Percentiles rank a stretch among this genome's conserved stretches.
Evolutionary conservation across 2,797 vertebrate genomes (phyloP).

Genomic region (Kryptopterus vitreolus): DNA sequence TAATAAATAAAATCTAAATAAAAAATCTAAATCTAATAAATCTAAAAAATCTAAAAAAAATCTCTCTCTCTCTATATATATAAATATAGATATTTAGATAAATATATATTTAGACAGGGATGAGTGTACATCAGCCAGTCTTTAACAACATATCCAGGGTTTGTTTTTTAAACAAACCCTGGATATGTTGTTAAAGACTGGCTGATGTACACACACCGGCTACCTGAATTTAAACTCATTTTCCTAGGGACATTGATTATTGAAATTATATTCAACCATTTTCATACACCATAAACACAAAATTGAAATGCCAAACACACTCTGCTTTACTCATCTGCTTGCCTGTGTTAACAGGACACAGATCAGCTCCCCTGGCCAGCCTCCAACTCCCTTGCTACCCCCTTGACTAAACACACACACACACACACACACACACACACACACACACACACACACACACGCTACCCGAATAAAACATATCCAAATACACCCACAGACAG

Average conservation of each 20-base stretch:
- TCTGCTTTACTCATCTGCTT: slow-evolving; percentile 28
- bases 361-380: slow-evolving; percentile 43
- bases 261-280: slow-evolving; percentile 34
- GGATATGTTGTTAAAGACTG: neutral
- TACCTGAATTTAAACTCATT: slow-evolving; percentile 32
- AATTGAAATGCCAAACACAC: slow-evolving; percentile 36
- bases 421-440: slow-evolving; percentile 24
- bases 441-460: slow-evolving; percentile 9
- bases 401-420: slow-evolving; percentile 9
- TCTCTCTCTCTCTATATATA: neutral
- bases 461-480: slow-evolving; percentile 34
- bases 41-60: neutral
- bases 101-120: no score
- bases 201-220: neutral
- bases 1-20: neutral
- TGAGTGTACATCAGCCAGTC: neutral
- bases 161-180: neutral
- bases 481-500: slow-evolving; percentile 33
- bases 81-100: no score
- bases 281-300: slow-evolving; percentile 51
- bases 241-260: slow-evolving; percentile 35
- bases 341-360: slow-evolving; percentile 52
- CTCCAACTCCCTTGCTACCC: slow-evolving; percentile 25
- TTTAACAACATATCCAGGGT: no score
- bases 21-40: neutral